Conservation (phyloP, 1,140 invertebrate genomes). For the Drosophila orosa region DNA sequence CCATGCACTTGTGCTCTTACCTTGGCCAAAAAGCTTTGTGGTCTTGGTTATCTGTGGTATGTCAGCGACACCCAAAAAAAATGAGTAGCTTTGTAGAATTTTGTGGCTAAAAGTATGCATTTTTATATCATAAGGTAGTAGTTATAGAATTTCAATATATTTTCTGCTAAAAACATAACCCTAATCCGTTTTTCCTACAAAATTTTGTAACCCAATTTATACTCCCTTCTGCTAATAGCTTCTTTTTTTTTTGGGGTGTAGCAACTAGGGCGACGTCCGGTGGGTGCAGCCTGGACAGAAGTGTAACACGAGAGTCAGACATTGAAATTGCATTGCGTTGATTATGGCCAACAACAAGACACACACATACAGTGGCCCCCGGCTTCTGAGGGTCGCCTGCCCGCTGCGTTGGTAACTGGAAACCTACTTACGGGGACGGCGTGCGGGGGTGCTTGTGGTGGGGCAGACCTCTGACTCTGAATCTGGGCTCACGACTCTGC, state of each 20-base stretch:
- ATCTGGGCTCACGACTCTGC: conserved; percentile 27
- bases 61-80: conserved; percentile 4
- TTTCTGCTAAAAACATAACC: neutral
- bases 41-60: conserved; percentile 3
- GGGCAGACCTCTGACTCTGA: conserved; percentile 6
- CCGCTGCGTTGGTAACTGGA: conserved; percentile 76
- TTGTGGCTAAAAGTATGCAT: neutral
- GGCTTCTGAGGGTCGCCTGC: conserved; percentile 30
- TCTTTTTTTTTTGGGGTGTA: conserved; percentile 15
- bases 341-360: conserved; percentile 69
- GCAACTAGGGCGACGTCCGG: neutral
- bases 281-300: conserved; percentile 27
- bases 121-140: neutral
- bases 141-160: too few species aligned
- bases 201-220: conserved; percentile 5
- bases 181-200: neutral
- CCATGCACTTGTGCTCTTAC: conserved; percentile 5
- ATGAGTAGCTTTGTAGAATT: rapidly evolving
- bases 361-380: conserved; percentile 28
- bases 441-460: conserved; percentile 1
- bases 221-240: conserved; percentile 8
- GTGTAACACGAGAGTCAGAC: conserved; percentile 75
- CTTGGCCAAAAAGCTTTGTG: conserved; percentile 28
- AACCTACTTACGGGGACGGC: conserved; percentile 74
- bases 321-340: conserved; percentile 82